These are phyloP conservation scores for Deroplatys truncata DNA, from an alignment of 2,888 invertebrate genomes.

Conservation along the genomic window DNA sequence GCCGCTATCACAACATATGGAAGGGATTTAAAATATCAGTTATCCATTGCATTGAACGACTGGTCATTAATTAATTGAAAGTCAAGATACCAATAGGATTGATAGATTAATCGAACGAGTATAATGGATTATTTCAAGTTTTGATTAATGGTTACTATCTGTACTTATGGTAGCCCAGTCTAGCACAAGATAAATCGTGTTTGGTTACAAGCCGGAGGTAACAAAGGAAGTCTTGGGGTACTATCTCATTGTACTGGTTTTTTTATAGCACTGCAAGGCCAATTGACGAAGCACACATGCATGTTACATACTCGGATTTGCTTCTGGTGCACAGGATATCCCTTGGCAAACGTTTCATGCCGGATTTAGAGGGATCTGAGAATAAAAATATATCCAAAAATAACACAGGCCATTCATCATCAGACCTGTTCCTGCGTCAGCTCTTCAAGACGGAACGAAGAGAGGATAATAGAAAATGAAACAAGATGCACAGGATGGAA, in stretches of 20 bases:
- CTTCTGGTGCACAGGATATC: background rate
- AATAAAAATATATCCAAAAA: background rate
- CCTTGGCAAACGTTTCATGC: background rate
- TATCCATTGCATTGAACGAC: too few species aligned
- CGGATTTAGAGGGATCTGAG: background rate
- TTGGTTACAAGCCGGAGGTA: background rate
- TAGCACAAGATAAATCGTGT: background rate
- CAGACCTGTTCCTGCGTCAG: background rate
- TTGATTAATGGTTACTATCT: too few species aligned
- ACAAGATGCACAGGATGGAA: background rate
- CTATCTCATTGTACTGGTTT: too few species aligned
- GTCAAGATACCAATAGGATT: too few species aligned
- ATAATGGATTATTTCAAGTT: too few species aligned
- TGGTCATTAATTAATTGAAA: too few species aligned
- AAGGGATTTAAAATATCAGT: too few species aligned
- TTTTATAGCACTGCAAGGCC: background rate
- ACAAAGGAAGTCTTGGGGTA: background rate
- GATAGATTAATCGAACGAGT: too few species aligned
- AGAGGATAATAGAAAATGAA: background rate
- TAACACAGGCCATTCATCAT: background rate
- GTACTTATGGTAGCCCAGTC: too few species aligned
- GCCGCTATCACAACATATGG: too few species aligned
- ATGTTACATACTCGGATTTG: background rate
- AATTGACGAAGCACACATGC: background rate
- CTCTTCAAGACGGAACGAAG: background rate